Base-by-base conservation (phyloP, 2,113 vertebrate species). In the Spilogale gracilis region DNA sequence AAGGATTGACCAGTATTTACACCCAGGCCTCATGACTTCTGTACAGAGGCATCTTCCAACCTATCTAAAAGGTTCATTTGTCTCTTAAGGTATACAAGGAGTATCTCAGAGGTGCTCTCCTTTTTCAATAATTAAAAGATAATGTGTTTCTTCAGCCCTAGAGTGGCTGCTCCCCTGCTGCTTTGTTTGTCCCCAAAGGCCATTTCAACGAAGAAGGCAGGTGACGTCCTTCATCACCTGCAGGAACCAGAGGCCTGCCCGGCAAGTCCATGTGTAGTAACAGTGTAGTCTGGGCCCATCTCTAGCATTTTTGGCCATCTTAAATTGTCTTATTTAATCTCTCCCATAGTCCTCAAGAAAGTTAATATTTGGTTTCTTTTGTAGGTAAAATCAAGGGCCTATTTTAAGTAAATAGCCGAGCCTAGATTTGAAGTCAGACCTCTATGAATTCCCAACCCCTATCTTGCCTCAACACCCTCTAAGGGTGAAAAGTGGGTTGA, bases 351-450 rank as follows among this genome's bases (percentile, higher is more conserved):
- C 43, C 32, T 91, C 50, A 67, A 69, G 65, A 73, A 89, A 21
- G 32, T 50, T 93, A 76, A 21, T 65, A 43, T 54, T 71, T 13
- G 12, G 21, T 63, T 6, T 63, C 2, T 93, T 81, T 78, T 54
- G 71, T 1, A 67, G 43, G 11, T 27, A 91, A 83, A 25, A 38
- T 87, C 7, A 61, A 61, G 5, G 58, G 54, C 45, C 14, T 20
- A 48, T 94, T 74, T 90, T 83, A 92, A 54, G 23, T 83, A 48
- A 65, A 58, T 25, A 73, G 18, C 9, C 25, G 58, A 71, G 23
- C 7, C 13, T 96, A 21, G 21, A 91, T 84, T 88, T 91, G 83
- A 95, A 92, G 43, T 43, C 61, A 84, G 32, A 56, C 63, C 56
- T 87, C 52, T 80, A 10, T 61, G 38, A 61, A 87, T 80, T 76